phyloP scores from a whole-genome alignment of 1,140 invertebrate species.

The Cecropterus lyciades region DNA sequence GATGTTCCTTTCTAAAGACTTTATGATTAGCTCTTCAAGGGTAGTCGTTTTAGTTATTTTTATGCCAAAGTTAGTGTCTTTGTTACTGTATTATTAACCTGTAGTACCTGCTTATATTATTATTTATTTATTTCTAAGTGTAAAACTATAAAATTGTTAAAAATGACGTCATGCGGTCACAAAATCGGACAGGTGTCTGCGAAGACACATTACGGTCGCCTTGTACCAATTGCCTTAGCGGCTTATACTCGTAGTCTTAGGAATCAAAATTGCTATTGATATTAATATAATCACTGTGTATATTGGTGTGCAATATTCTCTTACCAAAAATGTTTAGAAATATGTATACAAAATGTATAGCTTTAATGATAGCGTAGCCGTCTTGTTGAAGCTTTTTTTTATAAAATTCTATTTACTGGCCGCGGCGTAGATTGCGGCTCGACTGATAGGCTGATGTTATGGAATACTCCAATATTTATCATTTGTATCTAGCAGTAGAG shows the following conservation, averaged over 20 bases:
- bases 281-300: slow-evolving; percentile 31
- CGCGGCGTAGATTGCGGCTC: slow-evolving; percentile 72
- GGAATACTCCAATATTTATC: slow-evolving; percentile 77
- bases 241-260: slow-evolving; percentile 41
- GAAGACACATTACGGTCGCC: slow-evolving; percentile 59
- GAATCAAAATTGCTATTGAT: slow-evolving; percentile 8
- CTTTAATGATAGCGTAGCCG: slow-evolving; percentile 80
- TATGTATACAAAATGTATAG: slow-evolving; percentile 81
- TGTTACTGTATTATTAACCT: slow-evolving; percentile 7
- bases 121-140: slow-evolving; percentile 7
- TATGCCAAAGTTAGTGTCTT: slow-evolving; percentile 22
- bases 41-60: slow-evolving; percentile 6
- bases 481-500: slow-evolving; percentile 70
- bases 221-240: slow-evolving; percentile 67
- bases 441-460: slow-evolving; percentile 78
- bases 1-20: slow-evolving; percentile 24
- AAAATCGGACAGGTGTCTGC: slow-evolving; percentile 7
- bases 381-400: slow-evolving; percentile 82
- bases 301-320: slow-evolving; percentile 76
- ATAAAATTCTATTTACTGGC: slow-evolving; percentile 81
- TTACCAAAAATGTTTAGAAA: slow-evolving; percentile 76
- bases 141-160: neutral
- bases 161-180: neutral
- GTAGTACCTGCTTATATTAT: slow-evolving; percentile 19
- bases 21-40: neutral